Percentiles rank a stretch among this genome's conserved stretches.
Evolutionary conservation across 2,113 vertebrate genomes (phyloP).

Genomic region (Notarius quadriscutis): DNA sequence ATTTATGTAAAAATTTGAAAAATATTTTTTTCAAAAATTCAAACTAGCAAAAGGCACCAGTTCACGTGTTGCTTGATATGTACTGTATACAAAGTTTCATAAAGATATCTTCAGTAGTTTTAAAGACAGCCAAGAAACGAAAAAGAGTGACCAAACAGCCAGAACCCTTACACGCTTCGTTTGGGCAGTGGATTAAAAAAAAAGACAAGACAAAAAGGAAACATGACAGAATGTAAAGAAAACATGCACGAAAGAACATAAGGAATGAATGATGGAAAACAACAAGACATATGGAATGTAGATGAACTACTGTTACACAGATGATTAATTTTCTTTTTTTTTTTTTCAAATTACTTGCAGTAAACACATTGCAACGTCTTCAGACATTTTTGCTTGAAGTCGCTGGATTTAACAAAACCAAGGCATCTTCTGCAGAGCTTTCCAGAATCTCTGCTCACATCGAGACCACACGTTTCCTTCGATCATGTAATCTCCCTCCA

Average conservation of each 20-base stretch:
- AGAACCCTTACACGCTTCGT: too few species aligned
- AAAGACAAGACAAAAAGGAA: not conserved
- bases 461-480: not conserved
- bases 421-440: not conserved
- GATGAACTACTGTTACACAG: not conserved
- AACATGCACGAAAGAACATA: not conserved
- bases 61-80: too few species aligned
- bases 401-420: not conserved
- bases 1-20: too few species aligned
- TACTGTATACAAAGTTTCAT: too few species aligned
- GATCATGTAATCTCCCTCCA: not conserved
- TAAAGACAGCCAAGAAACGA: too few species aligned
- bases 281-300: not conserved
- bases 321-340: not conserved
- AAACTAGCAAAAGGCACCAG: too few species aligned
- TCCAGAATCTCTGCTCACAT: not conserved
- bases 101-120: too few species aligned
- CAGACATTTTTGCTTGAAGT: not conserved
- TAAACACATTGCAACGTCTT: not conserved
- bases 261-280: not conserved
- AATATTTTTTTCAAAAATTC: too few species aligned
- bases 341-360: not conserved
- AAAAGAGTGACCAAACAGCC: not conserved
- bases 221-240: not conserved
- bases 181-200: too few species aligned